phyloP scores from a whole-genome alignment of 1,140 invertebrate species.

The Leguminivora glycinivorella region DNA sequence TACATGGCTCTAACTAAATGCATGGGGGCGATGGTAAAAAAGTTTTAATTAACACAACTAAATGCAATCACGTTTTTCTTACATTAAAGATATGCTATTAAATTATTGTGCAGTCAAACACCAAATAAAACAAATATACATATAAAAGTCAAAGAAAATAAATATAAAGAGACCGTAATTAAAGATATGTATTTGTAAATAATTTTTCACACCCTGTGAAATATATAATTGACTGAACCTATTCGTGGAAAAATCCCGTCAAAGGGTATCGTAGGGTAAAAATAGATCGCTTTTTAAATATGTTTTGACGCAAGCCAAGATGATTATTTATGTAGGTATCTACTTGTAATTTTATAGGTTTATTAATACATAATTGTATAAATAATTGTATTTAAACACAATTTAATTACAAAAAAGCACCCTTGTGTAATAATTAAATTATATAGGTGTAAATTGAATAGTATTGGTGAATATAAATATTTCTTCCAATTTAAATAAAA shows the following conservation, averaged over 20 bases:
- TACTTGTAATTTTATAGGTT: too few species aligned
- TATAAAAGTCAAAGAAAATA: constrained; percentile 43
- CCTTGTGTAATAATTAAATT: too few species aligned
- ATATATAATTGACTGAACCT: constrained; percentile 70
- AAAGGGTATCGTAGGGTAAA: constrained; percentile 35
- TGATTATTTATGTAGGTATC: not conserved
- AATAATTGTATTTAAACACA: too few species aligned
- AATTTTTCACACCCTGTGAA: constrained; percentile 68
- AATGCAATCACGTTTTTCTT: not conserved
- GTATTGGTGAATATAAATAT: too few species aligned
- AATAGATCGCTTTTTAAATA: constrained; percentile 35
- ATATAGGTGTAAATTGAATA: too few species aligned
- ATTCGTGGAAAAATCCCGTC: constrained; percentile 62
- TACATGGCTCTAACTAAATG: not conserved
- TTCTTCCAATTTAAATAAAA: too few species aligned
- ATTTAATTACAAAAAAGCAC: too few species aligned
- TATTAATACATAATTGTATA: too few species aligned
- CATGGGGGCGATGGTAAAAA: not conserved
- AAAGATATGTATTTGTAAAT: constrained; percentile 67
- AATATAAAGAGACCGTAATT: constrained; percentile 21
- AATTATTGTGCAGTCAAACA: constrained; percentile 30
- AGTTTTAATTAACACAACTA: not conserved
- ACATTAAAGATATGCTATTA: not conserved
- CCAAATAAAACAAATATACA: constrained; percentile 6
- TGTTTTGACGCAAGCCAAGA: constrained; percentile 31